These are phyloP conservation scores for Ciconia boyciana DNA, from an alignment of 2,113 vertebrate species.

Conservation along the genomic window DNA sequence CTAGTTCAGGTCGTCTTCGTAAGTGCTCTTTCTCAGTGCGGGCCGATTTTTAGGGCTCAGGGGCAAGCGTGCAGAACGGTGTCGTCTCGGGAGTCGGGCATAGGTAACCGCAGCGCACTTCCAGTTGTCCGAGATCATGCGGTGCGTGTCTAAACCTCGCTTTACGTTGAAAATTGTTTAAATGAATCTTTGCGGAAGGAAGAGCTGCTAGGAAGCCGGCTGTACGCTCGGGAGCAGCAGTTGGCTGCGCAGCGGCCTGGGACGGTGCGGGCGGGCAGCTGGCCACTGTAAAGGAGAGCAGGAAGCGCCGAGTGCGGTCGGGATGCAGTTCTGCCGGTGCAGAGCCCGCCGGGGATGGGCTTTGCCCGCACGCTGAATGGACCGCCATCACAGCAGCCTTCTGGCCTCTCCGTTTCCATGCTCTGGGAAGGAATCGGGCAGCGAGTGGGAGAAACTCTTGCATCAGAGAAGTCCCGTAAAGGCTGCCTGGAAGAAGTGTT, in stretches of 20 bases:
- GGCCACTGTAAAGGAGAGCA: not conserved
- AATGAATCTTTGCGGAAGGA: not conserved
- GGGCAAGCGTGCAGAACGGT: no score
- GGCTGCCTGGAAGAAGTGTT: not conserved
- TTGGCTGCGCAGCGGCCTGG: not conserved
- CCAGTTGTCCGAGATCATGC: rapidly evolving
- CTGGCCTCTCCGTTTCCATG: not conserved
- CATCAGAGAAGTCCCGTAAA: not conserved
- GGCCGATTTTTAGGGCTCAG: not conserved
- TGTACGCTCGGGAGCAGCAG: not conserved
- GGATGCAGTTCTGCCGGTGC: not conserved
- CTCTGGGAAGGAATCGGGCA: not conserved
- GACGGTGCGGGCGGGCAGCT: not conserved
- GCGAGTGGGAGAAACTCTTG: rapidly evolving
- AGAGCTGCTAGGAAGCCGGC: not conserved
- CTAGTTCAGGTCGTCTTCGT: no score
- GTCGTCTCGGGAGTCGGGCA: not conserved
- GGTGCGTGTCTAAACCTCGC: no score
- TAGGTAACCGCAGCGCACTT: rapidly evolving
- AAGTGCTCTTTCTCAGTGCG: rapidly evolving
- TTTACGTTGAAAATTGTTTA: no score
- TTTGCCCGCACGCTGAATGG: not conserved
- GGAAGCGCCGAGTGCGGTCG: no score
- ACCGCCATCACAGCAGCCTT: not conserved
- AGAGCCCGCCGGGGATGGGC: not conserved